Evolutionary conservation across 92 coral and sea anemone genomes (phyloP).

Genomic region (Umimayanthus kanabou): DNA sequence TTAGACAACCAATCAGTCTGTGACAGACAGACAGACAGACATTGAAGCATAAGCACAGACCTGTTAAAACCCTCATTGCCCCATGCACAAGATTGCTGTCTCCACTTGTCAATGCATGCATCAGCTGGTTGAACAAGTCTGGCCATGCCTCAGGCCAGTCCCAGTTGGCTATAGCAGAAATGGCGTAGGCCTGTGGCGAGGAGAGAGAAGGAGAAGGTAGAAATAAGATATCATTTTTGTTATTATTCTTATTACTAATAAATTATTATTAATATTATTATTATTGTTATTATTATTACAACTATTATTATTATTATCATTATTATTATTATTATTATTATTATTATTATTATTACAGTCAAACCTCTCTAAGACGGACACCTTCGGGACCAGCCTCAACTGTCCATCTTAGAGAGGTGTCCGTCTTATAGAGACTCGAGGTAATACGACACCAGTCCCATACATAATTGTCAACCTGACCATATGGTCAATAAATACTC

Average conservation of each 20-base stretch:
- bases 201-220: neutral
- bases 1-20: too few relatives aligned
- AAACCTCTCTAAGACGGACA: too few relatives aligned
- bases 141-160: conserved; percentile 99
- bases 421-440: too few relatives aligned
- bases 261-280: neutral
- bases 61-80: conserved; percentile 96
- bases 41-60: conserved; percentile 24
- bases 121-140: conserved; percentile 86
- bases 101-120: conserved; percentile 93
- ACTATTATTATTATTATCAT: too few relatives aligned
- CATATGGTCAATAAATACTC: too few relatives aligned
- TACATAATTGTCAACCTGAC: too few relatives aligned
- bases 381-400: too few relatives aligned
- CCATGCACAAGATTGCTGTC: conserved; percentile 90
- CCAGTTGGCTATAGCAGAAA: conserved; percentile 98
- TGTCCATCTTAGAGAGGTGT: too few relatives aligned
- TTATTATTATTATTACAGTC: neutral
- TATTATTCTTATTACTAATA: too few relatives aligned
- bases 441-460: too few relatives aligned
- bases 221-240: too few relatives aligned
- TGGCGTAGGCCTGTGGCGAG: conserved; percentile 86
- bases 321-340: neutral
- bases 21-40: neutral
- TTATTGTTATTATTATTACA: too few relatives aligned